These are phyloP conservation scores for Oreohelix idahoensis DNA, from an alignment of 1,140 invertebrate genomes.

Conservation along the genomic window DNA sequence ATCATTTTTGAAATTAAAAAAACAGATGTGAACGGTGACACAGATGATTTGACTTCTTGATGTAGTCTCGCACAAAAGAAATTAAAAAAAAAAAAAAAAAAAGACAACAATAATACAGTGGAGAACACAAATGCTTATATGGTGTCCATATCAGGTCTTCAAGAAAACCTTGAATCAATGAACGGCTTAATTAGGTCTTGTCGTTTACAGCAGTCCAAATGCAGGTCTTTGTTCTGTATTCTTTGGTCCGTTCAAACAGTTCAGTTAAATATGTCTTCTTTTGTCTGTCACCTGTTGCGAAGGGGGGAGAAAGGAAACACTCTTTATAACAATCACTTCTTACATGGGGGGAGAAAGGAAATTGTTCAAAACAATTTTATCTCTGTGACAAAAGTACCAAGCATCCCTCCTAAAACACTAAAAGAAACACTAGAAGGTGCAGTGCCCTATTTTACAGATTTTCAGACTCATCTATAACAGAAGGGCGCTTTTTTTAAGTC, in stretches of 20 bases:
- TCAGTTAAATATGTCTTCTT: constrained; percentile 1
- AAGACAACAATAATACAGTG: not conserved
- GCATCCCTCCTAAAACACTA: no score
- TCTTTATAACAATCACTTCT: not conserved
- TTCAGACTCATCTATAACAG: no score
- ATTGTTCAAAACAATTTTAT: not conserved
- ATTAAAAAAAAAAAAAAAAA: not conserved
- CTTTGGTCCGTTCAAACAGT: constrained; percentile 24
- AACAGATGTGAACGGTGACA: no score
- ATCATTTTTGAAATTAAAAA: no score
- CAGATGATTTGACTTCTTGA: no score
- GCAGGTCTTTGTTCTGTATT: constrained; percentile 25
- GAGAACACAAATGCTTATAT: constrained; percentile 5
- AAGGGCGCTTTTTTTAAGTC: no score
- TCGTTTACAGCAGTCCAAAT: constrained; percentile 13
- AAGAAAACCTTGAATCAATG: not conserved
- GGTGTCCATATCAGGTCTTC: not conserved
- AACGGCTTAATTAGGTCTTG: not conserved
- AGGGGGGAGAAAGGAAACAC: not conserved
- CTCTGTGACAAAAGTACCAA: no score
- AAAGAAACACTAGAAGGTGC: no score
- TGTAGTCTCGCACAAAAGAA: not conserved
- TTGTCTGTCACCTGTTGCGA: constrained; percentile 25
- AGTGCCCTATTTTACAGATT: no score
- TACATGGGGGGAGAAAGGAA: not conserved